Conservation (phyloP, 2,888 invertebrate species). For the Sminthurides aquaticus region DNA sequence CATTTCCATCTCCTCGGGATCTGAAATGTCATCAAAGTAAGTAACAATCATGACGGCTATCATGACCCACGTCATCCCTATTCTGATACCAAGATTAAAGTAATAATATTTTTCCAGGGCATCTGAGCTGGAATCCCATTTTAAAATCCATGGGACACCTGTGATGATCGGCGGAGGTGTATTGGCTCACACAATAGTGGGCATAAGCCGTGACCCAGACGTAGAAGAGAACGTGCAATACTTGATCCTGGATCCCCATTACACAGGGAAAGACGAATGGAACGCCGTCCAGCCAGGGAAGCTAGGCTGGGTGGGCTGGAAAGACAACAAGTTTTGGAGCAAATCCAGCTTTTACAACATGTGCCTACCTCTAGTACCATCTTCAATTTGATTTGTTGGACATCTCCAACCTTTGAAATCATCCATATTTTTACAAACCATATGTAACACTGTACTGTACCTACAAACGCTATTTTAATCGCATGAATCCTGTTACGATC, state of each 20-base stretch:
- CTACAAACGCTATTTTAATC: no score
- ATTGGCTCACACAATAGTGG: conserved; percentile 94
- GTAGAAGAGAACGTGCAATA: conserved; percentile 73
- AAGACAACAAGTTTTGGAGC: conserved; percentile 87
- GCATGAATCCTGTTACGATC: no score
- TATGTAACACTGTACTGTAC: no score
- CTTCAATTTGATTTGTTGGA: conserved; percentile 46
- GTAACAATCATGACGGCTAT: not conserved
- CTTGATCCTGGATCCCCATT: conserved; percentile 97
- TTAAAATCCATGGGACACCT: conserved; percentile 85
- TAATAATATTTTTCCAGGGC: conserved; percentile 21
- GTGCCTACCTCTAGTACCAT: conserved; percentile 75
- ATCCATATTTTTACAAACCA: no score
- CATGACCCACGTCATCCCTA: not conserved
- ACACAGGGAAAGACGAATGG: conserved; percentile 80
- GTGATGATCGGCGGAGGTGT: conserved; percentile 99
- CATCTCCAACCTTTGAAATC: no score
- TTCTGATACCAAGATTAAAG: not conserved
- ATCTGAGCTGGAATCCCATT: conserved; percentile 78
- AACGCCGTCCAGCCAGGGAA: conserved; percentile 61
- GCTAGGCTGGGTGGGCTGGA: conserved; percentile 94
- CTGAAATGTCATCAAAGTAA: conserved; percentile 58
- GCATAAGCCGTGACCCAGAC: conserved; percentile 66
- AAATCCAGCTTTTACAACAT: conserved; percentile 91
- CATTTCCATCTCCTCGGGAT: conserved; percentile 74